Conservation (phyloP, 2,888 invertebrate species). For the Ophion slaviceki region DNA sequence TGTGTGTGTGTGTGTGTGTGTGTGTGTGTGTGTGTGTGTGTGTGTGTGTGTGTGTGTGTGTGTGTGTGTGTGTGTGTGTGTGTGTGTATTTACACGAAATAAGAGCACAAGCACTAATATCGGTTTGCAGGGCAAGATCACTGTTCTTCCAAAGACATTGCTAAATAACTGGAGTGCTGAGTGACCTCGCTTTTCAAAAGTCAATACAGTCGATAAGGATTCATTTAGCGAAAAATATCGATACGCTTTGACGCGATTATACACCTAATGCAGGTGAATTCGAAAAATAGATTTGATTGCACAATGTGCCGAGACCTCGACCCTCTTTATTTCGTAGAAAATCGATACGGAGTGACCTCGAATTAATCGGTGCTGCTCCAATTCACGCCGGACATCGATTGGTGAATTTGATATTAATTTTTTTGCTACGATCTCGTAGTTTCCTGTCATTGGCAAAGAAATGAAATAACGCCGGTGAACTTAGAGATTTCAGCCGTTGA, state of each 20-base stretch:
- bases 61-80: no score
- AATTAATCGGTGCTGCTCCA: conserved; percentile 45
- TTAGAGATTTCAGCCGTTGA: neutral
- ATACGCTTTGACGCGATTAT: neutral
- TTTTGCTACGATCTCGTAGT: conserved; percentile 4
- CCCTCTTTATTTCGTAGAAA: conserved; percentile 34
- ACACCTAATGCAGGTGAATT: conserved; percentile 1
- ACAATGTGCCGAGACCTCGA: conserved; percentile 43
- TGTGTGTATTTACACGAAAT: neutral
- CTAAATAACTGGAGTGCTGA: conserved; percentile 6
- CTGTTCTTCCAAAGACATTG: conserved; percentile 39
- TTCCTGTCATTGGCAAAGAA: conserved; percentile 2
- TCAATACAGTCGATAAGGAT: neutral
- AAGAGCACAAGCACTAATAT: conserved; percentile 24
- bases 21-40: no score
- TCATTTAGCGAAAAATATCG: neutral
- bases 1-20: no score
- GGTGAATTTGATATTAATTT: conserved; percentile 9
- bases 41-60: no score
- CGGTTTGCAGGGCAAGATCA: conserved; percentile 57
- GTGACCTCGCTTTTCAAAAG: conserved; percentile 1
- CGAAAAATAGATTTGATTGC: neutral
- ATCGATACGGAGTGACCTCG: conserved; percentile 33
- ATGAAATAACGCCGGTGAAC: neutral
- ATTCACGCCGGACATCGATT: conserved; percentile 25